Base-by-base conservation (phyloP, 1,140 invertebrate genomes). In the Apis florea region DNA sequence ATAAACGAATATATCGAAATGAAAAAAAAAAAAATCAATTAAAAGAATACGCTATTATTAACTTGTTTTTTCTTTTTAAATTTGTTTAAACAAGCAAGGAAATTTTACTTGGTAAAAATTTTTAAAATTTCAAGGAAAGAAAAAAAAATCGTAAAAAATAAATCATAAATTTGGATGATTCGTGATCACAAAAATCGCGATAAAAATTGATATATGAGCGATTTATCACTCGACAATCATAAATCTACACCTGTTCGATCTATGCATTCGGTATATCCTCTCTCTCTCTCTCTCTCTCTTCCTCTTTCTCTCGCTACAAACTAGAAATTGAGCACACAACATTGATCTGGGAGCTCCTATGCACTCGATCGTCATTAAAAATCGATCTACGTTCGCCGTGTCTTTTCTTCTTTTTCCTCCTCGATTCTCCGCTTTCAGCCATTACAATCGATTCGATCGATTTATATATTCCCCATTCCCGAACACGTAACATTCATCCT, bases 241-340 rank as follows among this genome's bases (percentile, higher is more conserved):
- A 69, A 68, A 24, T 83, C 56, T 83, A 84, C 17, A 31, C 19
- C 53, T 19, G 58, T 56, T 81, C 56, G 72, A 67, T 73, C 72
- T 61, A 77, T 72, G 78, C 78, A 85, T 82, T n/a, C n/a, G 10
- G 58, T 85, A 79, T 67, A 19, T 53, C 24, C 17, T 56, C 31
- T 19, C 67, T 40, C n/a, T 69, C 15, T 53, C 58, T 63, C 24
- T 56, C 69, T 71, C 53, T 58, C 31, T 21, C 21, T 59, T 31
- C 40, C 31, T 58, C 31, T 12, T 72, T 68, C 21, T 68, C 70
- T 83, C 79, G 72, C 87, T 90, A 91, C 78, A n/a, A 85, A 88
- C 88, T 91, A 91, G 69, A 75, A 75, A 90, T 92, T 91, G 90
- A 92, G 91, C 90, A 91, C 90, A 85, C 88, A 91, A 89, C 69